phyloP scores from a whole-genome alignment of 2,797 vertebrate genomes.

The Vireo griseus region DNA sequence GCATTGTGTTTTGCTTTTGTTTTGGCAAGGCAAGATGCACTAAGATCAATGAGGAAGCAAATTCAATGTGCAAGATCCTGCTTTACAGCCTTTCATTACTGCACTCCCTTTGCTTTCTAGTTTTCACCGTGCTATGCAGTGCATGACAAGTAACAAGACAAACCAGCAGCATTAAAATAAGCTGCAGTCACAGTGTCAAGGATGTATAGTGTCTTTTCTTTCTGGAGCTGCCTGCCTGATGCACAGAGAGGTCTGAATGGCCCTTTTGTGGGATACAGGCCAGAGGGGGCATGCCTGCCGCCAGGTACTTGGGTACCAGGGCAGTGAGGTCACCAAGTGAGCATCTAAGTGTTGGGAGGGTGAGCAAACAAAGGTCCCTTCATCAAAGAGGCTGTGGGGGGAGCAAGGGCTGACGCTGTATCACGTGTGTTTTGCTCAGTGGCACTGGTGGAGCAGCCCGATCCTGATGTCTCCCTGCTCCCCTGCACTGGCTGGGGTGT shows the following conservation, averaged over 20 bases:
- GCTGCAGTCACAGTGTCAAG: background rate
- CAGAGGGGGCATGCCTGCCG: background rate
- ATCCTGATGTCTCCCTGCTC: background rate
- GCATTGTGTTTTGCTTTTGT: background rate
- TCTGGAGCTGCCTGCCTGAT: background rate
- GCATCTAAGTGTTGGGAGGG: background rate
- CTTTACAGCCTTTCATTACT: background rate
- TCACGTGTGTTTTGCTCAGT: background rate
- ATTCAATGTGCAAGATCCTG: background rate
- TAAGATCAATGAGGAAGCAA: background rate
- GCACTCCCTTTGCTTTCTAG: background rate
- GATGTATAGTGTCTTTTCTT: background rate
- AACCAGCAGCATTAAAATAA: background rate
- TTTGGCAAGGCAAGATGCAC: background rate
- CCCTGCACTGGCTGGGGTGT: background rate
- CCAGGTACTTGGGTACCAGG: background rate
- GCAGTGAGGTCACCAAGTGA: background rate
- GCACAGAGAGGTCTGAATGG: background rate
- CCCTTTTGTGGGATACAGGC: background rate
- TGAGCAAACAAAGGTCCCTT: background rate
- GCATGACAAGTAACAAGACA: background rate
- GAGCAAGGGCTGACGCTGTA: background rate
- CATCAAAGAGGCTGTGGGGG: background rate
- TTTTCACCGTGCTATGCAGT: background rate
- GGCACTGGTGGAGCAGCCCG: background rate